Conservation (phyloP, 2,888 invertebrate genomes). For the Chromoteleia sp. region DNA sequence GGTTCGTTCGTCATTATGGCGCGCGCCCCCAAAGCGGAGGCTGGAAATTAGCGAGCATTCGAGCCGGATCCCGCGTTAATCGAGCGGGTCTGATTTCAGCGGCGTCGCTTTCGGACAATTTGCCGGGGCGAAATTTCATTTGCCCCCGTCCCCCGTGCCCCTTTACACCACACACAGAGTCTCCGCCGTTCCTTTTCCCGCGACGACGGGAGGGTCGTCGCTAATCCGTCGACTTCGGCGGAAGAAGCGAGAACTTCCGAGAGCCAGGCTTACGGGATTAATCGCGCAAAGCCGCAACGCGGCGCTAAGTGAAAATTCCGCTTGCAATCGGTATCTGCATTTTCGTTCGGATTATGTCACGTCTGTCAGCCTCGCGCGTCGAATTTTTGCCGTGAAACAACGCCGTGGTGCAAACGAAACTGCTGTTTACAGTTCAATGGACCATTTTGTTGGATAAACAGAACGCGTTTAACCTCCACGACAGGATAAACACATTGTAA, state of each 20-base stretch:
- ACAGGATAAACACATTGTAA: conserved; percentile 48
- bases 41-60: conserved; percentile 71
- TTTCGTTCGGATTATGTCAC: conserved; percentile 44
- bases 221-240: conserved; percentile 74
- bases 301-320: conserved; percentile 51
- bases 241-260: conserved; percentile 63
- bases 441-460: conserved; percentile 59
- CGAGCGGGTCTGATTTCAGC: conserved; percentile 76
- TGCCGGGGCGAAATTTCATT: conserved; percentile 80
- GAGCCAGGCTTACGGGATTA: conserved; percentile 66
- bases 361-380: background rate
- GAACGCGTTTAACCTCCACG: conserved; percentile 32
- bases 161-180: no score
- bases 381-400: conserved; percentile 30
- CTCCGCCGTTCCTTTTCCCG: conserved; percentile 28
- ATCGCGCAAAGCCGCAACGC: conserved; percentile 54
- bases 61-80: conserved; percentile 74
- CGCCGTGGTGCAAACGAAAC: conserved; percentile 14
- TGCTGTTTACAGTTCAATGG: conserved; percentile 60
- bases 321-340: conserved; percentile 33
- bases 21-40: conserved; percentile 4
- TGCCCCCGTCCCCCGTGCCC: no score
- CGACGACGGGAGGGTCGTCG: conserved; percentile 55
- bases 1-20: conserved; percentile 40
- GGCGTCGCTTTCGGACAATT: conserved; percentile 79